Evolutionary conservation across 2,888 invertebrate genomes (phyloP), one percentile per base, ranked within the genome.

Genomic region (Lasioglossum oenotherae): DNA sequence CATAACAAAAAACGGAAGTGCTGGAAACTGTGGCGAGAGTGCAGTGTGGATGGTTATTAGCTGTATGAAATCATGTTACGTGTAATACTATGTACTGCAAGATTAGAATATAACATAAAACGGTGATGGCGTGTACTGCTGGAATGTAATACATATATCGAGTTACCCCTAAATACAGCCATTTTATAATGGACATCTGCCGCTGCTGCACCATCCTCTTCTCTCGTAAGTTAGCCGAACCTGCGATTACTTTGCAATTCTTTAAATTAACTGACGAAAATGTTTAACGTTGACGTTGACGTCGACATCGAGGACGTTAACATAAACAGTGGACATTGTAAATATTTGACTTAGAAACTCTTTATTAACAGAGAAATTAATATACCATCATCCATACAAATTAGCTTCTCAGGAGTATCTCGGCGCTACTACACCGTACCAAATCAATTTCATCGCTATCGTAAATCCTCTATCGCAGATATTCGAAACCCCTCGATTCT

Each of bases 141-240:
- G 92, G 91, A 93, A 93, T 94, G 93, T 94, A 93, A 93, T 94
- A 94, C 92, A 93, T 94, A 94, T 95, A 95, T 94, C 91, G 91
- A 94, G 93, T 94, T 95, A 94, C 89, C 92, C 93, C 92, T 93
- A 94, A 95, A 95, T 95, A 95, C 93, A 95, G 93, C 95, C 95
- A 95, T 95, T 95, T 95, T 94, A 93, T 94, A 95, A 95, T 95
- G 94, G 94, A 93, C 81, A 41, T 44, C 83, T 69, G n/a, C 16
- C 64, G 46, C 46, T 60, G 23, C 64, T 80, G 60, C 46, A 80
- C 46, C 60, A 44, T 60, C 72, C 41, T 75, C 74, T 71, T 69
- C 57, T 74, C 38, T 35, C 64, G 44, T 79, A 27, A 19, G 0
- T 10, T 44, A 2, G 10, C 46, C 10, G 5, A 10, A 53, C 53